Evolutionary conservation across 2,888 invertebrate genomes (phyloP).

Genomic region (Sarcophaga caerulescens): DNA sequence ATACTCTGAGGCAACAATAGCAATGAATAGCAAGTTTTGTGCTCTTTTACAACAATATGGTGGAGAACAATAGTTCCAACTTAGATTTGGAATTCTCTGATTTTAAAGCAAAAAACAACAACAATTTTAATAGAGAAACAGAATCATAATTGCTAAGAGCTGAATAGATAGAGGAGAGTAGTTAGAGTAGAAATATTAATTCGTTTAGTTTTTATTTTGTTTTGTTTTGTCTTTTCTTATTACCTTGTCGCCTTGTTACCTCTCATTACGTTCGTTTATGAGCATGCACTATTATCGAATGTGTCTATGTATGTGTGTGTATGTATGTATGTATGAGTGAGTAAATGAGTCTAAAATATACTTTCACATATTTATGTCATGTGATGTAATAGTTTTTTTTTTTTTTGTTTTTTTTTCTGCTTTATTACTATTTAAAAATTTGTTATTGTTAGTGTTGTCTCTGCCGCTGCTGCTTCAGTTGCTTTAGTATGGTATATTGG

Average conservation of each 20-base stretch:
- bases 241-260: constrained; percentile 30
- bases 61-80: constrained; percentile 18
- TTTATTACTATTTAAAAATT: no score
- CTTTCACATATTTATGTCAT: constrained; percentile 68
- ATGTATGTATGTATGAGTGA: constrained; percentile 1
- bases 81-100: constrained; percentile 12
- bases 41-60: constrained; percentile 3
- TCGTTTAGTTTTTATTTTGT: constrained; percentile 6
- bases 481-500: constrained; percentile 8
- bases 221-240: constrained; percentile 18
- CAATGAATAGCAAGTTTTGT: neutral
- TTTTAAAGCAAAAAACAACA: constrained; percentile 8
- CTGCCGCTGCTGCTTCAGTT: neutral
- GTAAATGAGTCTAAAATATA: constrained; percentile 22
- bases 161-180: neutral
- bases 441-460: no score
- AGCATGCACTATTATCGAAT: neutral
- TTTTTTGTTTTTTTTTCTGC: constrained; percentile 38
- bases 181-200: constrained; percentile 9
- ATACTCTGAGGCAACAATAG: neutral
- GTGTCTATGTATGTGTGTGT: neutral
- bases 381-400: constrained; percentile 63
- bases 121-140: neutral
- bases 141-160: neutral
- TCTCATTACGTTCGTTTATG: constrained; percentile 13